Conservation (phyloP, 2,888 invertebrate genomes). For the Cosmia pyralina region DNA sequence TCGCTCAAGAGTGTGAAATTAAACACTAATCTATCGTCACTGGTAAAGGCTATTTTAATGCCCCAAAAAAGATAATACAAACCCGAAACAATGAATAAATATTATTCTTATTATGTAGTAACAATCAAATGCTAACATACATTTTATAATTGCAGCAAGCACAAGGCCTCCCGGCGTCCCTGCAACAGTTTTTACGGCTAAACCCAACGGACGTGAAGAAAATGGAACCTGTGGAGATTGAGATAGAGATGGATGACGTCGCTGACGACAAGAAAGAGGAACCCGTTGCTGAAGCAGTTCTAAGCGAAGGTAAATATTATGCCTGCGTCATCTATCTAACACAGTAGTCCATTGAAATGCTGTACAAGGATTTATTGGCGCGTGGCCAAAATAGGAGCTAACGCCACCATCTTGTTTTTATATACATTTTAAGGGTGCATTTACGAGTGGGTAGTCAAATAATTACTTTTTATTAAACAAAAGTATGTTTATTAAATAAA, state of each 20-base stretch:
- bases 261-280: conserved; percentile 69
- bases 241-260: conserved; percentile 69
- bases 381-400: too few relatives aligned
- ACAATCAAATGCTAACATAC: neutral
- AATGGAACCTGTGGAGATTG: conserved; percentile 63
- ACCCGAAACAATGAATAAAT: too few relatives aligned
- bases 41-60: neutral
- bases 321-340: neutral
- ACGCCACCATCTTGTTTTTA: too few relatives aligned
- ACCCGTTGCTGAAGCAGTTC: conserved; percentile 74
- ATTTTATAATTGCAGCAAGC: conserved; percentile 76
- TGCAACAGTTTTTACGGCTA: conserved; percentile 85
- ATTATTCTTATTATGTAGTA: neutral
- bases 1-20: too few relatives aligned
- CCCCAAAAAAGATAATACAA: too few relatives aligned
- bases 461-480: too few relatives aligned
- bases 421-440: too few relatives aligned
- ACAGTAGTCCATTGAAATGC: neutral
- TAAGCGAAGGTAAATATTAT: conserved; percentile 75
- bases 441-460: too few relatives aligned
- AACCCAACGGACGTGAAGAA: conserved; percentile 77
- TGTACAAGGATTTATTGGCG: neutral
- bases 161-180: conserved; percentile 81
- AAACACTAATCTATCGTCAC: too few relatives aligned
- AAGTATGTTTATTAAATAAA: too few relatives aligned